Evolutionary conservation across 2,888 invertebrate species (phyloP).

Genomic region (Fragum fragum): DNA sequence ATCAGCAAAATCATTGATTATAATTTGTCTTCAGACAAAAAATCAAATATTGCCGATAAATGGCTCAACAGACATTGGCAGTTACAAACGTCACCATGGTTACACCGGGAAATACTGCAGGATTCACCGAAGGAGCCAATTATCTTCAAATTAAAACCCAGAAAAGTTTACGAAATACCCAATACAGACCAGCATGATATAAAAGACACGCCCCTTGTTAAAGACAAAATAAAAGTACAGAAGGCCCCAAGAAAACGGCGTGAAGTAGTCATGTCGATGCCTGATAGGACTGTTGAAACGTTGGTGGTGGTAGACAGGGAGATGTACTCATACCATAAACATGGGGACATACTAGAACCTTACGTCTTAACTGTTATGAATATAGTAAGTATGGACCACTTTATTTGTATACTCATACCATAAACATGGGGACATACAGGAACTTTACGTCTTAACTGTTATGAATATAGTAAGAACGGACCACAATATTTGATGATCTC

Average conservation of each 20-base stretch:
- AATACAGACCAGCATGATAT: background rate
- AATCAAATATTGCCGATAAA: constrained; percentile 18
- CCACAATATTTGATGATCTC: too few relatives aligned
- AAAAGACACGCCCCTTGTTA: background rate
- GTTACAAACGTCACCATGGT: constrained; percentile 40
- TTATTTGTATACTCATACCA: constrained; percentile 85
- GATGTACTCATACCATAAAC: constrained; percentile 84
- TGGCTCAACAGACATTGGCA: constrained; percentile 48
- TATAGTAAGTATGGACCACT: constrained; percentile 91
- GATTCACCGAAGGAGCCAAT: constrained; percentile 31
- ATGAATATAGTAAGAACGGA: constrained; percentile 94
- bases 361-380: constrained; percentile 97
- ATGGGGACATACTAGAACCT: constrained; percentile 91
- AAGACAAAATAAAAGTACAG: background rate
- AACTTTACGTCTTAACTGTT: constrained; percentile 95
- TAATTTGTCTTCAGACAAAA: background rate
- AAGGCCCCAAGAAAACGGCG: constrained; percentile 37
- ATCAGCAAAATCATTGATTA: too few relatives aligned
- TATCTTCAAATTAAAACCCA: constrained; percentile 54
- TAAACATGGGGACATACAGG: constrained; percentile 89
- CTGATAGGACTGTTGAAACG: constrained; percentile 83
- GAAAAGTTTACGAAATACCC: constrained; percentile 60
- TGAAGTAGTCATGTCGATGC: constrained; percentile 71
- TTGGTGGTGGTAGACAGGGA: constrained; percentile 84
- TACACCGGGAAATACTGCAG: background rate